phyloP scores from a whole-genome alignment of 2,113 vertebrate genomes.

The Lycaon pictus region DNA sequence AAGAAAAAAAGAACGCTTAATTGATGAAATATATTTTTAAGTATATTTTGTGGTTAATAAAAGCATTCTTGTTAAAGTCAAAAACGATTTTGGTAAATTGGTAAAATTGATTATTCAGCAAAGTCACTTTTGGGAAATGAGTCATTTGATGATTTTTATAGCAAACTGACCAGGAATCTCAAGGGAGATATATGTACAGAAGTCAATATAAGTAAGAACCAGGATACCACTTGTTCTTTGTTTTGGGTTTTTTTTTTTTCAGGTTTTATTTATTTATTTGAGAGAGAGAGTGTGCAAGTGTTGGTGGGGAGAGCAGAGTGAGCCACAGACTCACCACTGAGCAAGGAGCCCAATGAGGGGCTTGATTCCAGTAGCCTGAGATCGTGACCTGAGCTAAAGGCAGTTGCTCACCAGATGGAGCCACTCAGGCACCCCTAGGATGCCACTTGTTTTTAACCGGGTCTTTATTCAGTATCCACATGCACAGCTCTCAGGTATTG shows the following conservation, averaged over 20 bases:
- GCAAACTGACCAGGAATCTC: background rate
- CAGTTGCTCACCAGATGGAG: background rate
- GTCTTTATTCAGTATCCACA: background rate
- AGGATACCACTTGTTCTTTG: background rate
- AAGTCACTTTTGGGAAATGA: background rate
- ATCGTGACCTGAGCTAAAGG: background rate
- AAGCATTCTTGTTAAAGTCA: conserved; percentile 26
- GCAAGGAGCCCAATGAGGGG: background rate
- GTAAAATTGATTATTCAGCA: background rate
- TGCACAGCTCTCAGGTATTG: background rate
- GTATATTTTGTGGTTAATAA: background rate
- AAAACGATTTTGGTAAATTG: background rate
- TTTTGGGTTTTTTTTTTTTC: background rate
- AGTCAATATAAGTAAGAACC: background rate
- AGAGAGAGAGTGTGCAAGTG: background rate
- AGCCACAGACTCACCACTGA: background rate
- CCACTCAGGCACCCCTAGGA: background rate
- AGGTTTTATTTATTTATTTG: background rate
- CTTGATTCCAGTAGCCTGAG: background rate
- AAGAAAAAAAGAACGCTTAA: background rate
- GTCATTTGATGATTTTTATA: background rate
- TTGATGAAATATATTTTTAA: background rate
- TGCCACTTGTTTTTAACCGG: background rate
- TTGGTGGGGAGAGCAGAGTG: background rate
- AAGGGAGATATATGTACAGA: background rate